Evolutionary conservation across 2,797 vertebrate genomes (phyloP), one percentile per base, ranked within the genome.

Genomic region (Enteromius paludinosus): DNA sequence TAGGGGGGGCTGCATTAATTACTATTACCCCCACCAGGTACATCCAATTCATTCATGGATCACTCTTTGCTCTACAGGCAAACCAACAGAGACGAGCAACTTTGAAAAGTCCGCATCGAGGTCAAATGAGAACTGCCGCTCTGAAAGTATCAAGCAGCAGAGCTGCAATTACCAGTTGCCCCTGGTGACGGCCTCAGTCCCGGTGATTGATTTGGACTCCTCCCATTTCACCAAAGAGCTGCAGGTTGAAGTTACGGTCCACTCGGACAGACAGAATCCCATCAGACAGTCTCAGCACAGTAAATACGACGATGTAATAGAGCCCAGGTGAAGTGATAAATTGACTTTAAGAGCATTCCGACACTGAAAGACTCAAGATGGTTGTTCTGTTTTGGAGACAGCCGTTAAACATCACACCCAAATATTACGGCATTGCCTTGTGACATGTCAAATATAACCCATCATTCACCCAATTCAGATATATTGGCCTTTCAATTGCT

Each of bases 171-270:
- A 83, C 81, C 83, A 56, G 85, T 71, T 61, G 79, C 87, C 88
- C 78, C 6, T 65, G 74, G 45, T 86, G 88, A 90, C 88, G 89
- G 90, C 90, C 82, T 65, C 75, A 89, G 85, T 90, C 84, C 85
- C 84, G 78, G 59, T 89, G 90, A 92, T 84, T 89, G 90, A 93
- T 91, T 90, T 88, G 79, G 87, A 78, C 87, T 81, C 81, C 83
- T 85, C 81, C 84, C 17, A 74, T 43, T 65, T 47, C 49, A 9
- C 43, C n/a, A 20, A 30, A 52, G 43, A 81, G 10, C 20, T 54
- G 33, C 10, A 82, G 45, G 6, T 74, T 65, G 30, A 65, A 47
- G 28, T 62, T 45, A 62, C 23, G 2, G 9, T 3, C 20, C 45
- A 30, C 3, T 25, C 2, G 20, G 33, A 81, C n/a, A 64, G 56